A percentile compares a stretch with the other conserved stretches of the same genome.
phyloP scores from a whole-genome alignment of 2,888 invertebrate species.

The Drosophila algonquin region DNA sequence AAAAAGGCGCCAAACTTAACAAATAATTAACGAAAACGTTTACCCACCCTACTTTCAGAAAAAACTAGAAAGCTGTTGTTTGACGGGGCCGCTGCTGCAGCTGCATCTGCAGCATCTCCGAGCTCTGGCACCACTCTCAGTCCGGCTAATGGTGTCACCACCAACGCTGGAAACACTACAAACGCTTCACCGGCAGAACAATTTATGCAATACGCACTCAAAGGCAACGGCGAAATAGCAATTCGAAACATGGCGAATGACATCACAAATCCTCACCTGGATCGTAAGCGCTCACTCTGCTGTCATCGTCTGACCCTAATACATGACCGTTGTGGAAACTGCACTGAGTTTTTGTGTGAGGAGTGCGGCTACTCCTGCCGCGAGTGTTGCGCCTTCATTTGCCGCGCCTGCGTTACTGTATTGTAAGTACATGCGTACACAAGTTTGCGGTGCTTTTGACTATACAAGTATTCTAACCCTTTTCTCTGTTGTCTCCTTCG shows the following conservation, averaged over 20 bases:
- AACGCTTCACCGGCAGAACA: slow-evolving; percentile 36
- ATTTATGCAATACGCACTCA: slow-evolving; percentile 53
- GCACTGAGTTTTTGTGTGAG: slow-evolving; percentile 72
- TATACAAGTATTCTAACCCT: background rate
- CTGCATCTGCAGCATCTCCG: too few relatives aligned
- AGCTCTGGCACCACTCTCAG: slow-evolving; percentile 24
- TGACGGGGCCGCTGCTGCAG: slow-evolving; percentile 55
- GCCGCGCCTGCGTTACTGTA: slow-evolving; percentile 72
- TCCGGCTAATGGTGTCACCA: background rate
- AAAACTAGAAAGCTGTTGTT: slow-evolving; percentile 73
- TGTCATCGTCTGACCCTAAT: slow-evolving; percentile 63
- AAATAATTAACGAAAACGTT: background rate
- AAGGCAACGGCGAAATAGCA: slow-evolving; percentile 72
- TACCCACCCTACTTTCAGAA: slow-evolving; percentile 39
- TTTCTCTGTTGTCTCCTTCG: background rate
- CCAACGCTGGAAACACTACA: slow-evolving; percentile 3
- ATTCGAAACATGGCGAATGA: slow-evolving; percentile 58
- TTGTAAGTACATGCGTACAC: slow-evolving; percentile 65
- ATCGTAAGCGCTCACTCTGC: slow-evolving; percentile 59
- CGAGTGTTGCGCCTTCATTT: slow-evolving; percentile 72
- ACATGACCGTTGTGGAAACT: slow-evolving; percentile 66
- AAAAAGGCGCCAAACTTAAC: background rate
- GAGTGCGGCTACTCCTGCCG: slow-evolving; percentile 78
- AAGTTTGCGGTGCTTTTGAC: background rate
- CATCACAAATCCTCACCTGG: slow-evolving; percentile 51